Conservation (phyloP, 2,113 vertebrate genomes). For the Ochotona curzoniae region DNA sequence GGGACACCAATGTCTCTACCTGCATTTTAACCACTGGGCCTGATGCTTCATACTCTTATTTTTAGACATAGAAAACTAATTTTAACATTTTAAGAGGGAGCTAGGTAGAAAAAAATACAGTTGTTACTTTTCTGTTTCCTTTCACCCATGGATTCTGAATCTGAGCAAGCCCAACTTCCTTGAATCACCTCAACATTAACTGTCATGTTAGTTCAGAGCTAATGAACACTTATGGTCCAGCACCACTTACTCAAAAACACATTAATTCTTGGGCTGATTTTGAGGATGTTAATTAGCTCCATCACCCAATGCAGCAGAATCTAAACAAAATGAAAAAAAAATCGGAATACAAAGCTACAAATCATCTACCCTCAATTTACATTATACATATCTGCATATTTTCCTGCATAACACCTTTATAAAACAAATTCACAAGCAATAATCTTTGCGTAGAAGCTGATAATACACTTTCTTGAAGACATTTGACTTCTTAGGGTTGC, state of each 20-base stretch:
- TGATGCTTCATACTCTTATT: neutral
- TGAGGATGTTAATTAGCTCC: neutral
- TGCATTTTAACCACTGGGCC: no score
- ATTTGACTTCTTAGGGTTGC: neutral
- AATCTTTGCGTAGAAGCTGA: neutral
- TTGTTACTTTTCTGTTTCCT: neutral
- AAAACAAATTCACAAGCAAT: neutral
- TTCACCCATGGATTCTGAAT: neutral
- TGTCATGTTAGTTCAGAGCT: neutral
- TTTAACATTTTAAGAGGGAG: neutral
- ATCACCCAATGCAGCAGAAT: neutral
- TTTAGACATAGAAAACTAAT: neutral
- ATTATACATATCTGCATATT: neutral
- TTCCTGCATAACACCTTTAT: neutral
- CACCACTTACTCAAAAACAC: neutral
- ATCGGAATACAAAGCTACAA: constrained; percentile 26
- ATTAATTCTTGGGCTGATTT: neutral
- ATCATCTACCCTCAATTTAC: neutral
- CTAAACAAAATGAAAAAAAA: neutral
- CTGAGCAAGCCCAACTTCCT: neutral
- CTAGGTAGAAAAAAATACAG: neutral
- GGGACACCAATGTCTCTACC: no score
- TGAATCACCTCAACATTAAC: neutral
- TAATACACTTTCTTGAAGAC: neutral
- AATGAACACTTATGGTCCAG: neutral